Evolutionary conservation across 1,140 invertebrate genomes (phyloP).

Genomic region (Nymphalis io): DNA sequence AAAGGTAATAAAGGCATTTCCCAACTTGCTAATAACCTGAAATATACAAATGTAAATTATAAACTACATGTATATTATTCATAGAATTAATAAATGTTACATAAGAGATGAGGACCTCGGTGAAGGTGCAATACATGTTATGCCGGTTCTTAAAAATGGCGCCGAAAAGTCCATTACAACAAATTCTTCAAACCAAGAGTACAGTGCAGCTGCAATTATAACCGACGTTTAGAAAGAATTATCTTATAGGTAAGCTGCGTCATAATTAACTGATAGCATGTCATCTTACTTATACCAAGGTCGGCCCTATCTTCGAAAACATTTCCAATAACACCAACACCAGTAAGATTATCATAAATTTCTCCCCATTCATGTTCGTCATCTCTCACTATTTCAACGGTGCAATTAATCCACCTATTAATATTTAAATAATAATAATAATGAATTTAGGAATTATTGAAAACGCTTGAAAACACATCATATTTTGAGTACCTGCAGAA

Average conservation of each 20-base stretch:
- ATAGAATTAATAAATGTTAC: not conserved
- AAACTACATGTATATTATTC: not conserved
- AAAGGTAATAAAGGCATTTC: constrained; percentile 32
- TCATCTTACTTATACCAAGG: constrained; percentile 77
- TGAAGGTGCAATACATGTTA: constrained; percentile 82
- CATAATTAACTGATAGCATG: not conserved
- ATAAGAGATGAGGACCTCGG: constrained; percentile 66
- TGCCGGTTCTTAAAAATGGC: constrained; percentile 79
- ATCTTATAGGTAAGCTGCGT: not conserved
- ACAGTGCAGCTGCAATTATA: constrained; percentile 79
- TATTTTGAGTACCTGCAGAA: constrained; percentile 63
- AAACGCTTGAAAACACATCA: no score
- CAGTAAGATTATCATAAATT: constrained; percentile 82
- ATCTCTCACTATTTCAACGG: constrained; percentile 74
- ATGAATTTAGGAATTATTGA: no score
- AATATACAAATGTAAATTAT: not conserved
- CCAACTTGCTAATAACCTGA: constrained; percentile 29
- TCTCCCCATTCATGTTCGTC: constrained; percentile 81
- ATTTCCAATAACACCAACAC: constrained; percentile 82
- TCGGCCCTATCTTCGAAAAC: constrained; percentile 81
- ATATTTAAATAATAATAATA: not conserved
- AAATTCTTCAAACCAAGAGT: constrained; percentile 82
- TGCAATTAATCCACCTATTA: constrained; percentile 77
- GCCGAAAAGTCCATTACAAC: constrained; percentile 81
- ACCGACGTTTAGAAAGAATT: not conserved